Evolutionary conservation across 2,113 vertebrate species (phyloP).

Genomic region (Malurus melanocephalus): DNA sequence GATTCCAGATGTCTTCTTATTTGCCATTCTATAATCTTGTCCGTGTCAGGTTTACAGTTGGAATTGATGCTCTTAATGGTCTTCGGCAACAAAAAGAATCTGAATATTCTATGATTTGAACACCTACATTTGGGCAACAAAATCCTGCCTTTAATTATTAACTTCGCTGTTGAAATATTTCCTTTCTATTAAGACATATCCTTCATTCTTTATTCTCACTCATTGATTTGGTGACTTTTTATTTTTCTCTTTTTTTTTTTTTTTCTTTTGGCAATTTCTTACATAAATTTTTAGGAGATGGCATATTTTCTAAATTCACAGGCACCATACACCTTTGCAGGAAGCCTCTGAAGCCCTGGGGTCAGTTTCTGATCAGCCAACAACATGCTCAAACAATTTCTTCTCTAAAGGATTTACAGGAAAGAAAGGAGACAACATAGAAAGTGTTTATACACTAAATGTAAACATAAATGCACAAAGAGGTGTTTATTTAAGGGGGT

Average conservation of each 20-base stretch:
- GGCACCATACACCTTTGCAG: neutral
- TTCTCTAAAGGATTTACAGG: neutral
- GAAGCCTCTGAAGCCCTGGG: neutral
- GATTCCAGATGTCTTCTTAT: neutral
- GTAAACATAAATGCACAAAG: neutral
- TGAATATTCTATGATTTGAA: neutral
- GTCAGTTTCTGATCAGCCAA: neutral
- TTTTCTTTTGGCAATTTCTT: neutral
- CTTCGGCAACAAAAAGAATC: neutral
- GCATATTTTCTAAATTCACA: neutral
- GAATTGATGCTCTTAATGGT: neutral
- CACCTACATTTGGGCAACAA: neutral
- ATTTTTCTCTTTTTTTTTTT: neutral
- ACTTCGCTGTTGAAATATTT: neutral
- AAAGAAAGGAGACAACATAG: neutral
- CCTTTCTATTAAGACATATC: neutral
- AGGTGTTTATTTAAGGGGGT: neutral
- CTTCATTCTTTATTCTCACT: neutral
- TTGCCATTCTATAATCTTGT: neutral
- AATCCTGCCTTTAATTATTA: neutral
- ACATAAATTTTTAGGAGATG: neutral
- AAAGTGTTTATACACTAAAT: neutral
- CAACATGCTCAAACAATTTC: accelerated
- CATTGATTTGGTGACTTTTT: neutral
- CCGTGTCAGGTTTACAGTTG: neutral